Percentiles rank a stretch among this genome's conserved stretches.
These are phyloP conservation scores for Thecophora atra DNA, from an alignment of 2,888 invertebrate species.

Conservation along the genomic window DNA sequence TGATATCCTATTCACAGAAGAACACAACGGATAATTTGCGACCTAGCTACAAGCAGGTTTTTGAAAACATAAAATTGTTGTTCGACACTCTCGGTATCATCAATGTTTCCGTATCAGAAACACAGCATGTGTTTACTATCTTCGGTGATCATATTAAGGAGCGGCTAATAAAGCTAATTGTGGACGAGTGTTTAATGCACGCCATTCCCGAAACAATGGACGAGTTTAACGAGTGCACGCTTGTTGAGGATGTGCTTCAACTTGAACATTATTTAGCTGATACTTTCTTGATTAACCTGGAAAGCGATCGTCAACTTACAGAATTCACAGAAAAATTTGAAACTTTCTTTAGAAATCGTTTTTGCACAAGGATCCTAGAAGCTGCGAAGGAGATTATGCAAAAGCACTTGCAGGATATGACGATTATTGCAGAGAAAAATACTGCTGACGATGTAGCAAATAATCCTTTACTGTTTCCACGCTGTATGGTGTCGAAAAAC, in stretches of 20 bases:
- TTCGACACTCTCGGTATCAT: constrained; percentile 57
- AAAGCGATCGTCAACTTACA: constrained; percentile 70
- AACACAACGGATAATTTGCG: constrained; percentile 52
- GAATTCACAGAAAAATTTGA: constrained; percentile 80
- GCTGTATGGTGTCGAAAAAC: constrained; percentile 65
- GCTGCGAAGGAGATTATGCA: constrained; percentile 78
- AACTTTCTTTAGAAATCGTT: constrained; percentile 78
- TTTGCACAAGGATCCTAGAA: constrained; percentile 76
- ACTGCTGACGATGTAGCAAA: constrained; percentile 49
- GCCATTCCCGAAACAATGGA: constrained; percentile 81
- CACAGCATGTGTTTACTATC: constrained; percentile 61
- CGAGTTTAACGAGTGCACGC: constrained; percentile 74
- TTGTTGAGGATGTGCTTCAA: constrained; percentile 72
- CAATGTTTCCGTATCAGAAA: constrained; percentile 57
- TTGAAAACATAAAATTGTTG: constrained; percentile 55
- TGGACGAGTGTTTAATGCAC: constrained; percentile 77
- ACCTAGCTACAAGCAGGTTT: constrained; percentile 62
- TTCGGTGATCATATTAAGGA: constrained; percentile 70
- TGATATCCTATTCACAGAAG: constrained; percentile 61
- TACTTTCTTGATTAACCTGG: constrained; percentile 69
- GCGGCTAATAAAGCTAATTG: constrained; percentile 73
- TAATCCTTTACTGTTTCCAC: constrained; percentile 61
- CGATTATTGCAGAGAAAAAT: constrained; percentile 69
- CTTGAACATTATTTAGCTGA: constrained; percentile 74
- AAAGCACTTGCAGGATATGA: constrained; percentile 81